Base-by-base conservation (phyloP, 2,888 invertebrate genomes). In the Dolomedes plantarius region DNA sequence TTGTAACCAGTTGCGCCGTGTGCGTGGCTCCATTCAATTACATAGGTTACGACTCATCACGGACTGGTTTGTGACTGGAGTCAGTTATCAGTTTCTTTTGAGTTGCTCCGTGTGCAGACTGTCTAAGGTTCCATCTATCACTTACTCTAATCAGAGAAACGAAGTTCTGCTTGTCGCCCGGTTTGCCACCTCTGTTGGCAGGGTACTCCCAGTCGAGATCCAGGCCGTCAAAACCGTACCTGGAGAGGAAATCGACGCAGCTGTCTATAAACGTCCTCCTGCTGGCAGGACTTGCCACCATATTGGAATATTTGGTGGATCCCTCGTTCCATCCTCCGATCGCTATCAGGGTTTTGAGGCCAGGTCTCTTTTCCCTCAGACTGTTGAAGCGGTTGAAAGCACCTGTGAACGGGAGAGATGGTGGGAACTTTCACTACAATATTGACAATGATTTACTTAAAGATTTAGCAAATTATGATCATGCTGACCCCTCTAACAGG, bases 321-420 rank as follows among this genome's bases (percentile, higher is more conserved):
- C 89, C 89, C 67, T 89, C 89, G 73, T 93, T 94, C 94, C 94
- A 95, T 16, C 95, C 95, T 7, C 95, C 95, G n/a, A 95, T 93
- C 93, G 90, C 0, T 23, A 89, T 46, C 3, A 89, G 39, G 13
- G 89, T 89, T 6, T 88, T 88, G 28, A 89, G 64, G 1, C 72
- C 13, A 0, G 89, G 88, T 56, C 89, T 87, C 16, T 83, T 56
- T 27, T 69, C 50, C 27, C 87, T 85, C 39, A 90, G 50, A 6
- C 83, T 50, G 31, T 88, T 88, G 46, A 89, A 89, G 27, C 89
- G 83, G 9, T 83, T 32, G 80, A 78, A 88, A 29, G 86, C 88
- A 27, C 88, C 89, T 88, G 39, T 16, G 76, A 67, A n/a, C n/a
- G n/a, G n/a, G n/a, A n/a, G n/a, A n/a, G n/a, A n/a, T n/a, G n/a